Conservation (phyloP, 1,140 invertebrate genomes). For the Leptinotarsa undecemlineata region DNA sequence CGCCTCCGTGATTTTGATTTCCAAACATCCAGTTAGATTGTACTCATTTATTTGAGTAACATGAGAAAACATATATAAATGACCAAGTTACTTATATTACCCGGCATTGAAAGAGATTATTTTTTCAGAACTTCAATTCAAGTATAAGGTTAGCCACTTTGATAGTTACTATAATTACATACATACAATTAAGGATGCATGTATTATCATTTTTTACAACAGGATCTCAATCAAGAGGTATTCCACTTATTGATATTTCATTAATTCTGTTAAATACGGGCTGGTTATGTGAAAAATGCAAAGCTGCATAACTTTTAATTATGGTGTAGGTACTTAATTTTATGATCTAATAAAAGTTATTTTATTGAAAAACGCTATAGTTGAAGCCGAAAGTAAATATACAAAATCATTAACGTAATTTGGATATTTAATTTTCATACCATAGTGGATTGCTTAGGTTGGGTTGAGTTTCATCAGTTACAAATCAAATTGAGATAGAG, state of each 20-base stretch:
- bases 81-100: too few species aligned
- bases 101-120: too few species aligned
- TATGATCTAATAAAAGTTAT: neutral
- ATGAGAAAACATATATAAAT: too few species aligned
- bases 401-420: too few species aligned
- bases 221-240: neutral
- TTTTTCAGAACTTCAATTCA: too few species aligned
- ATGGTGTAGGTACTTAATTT: neutral
- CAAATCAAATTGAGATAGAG: too few species aligned
- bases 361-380: neutral
- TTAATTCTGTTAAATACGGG: neutral
- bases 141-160: neutral
- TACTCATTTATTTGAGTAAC: too few species aligned
- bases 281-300: neutral
- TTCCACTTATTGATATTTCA: neutral
- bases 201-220: neutral
- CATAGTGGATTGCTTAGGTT: too few species aligned
- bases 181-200: neutral
- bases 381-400: neutral
- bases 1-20: too few species aligned
- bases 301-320: neutral
- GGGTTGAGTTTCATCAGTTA: too few species aligned
- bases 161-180: neutral
- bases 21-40: too few species aligned
- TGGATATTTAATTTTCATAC: too few species aligned